Evolutionary conservation across 37 sponge, comb jelly and placozoan genomes (phyloP).

Genomic region (Axinella damicornis): DNA sequence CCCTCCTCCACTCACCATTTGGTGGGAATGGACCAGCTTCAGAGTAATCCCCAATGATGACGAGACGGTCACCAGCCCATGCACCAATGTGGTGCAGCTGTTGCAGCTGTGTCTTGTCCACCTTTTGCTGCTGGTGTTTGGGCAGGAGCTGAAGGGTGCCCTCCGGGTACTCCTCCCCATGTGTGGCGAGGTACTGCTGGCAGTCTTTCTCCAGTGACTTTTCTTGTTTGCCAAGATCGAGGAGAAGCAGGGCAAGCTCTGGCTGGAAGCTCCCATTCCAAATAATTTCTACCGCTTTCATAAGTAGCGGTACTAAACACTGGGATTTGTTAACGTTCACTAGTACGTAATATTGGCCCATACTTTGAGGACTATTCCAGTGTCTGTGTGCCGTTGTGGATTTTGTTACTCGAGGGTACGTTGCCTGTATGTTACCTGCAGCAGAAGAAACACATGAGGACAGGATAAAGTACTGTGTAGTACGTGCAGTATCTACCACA

Average conservation of each 20-base stretch:
- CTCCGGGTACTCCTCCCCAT: neutral
- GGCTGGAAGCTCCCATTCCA: neutral
- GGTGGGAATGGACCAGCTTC: slow-evolving; percentile 20
- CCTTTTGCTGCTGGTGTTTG: neutral
- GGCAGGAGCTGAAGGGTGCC: neutral
- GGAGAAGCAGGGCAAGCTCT: slow-evolving; percentile 8
- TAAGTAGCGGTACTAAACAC: neutral
- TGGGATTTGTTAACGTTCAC: slow-evolving; percentile 10
- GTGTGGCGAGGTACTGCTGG: neutral
- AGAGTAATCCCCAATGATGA: slow-evolving; percentile 34
- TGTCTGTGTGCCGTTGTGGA: too few species aligned
- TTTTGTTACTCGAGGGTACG: too few species aligned
- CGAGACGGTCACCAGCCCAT: slow-evolving; percentile 33
- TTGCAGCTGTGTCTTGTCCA: neutral
- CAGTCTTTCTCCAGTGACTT: neutral
- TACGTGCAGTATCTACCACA: too few species aligned
- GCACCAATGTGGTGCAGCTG: neutral
- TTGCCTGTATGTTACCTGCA: too few species aligned
- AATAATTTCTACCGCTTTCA: neutral
- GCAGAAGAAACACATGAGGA: too few species aligned
- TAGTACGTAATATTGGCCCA: slow-evolving; percentile 33
- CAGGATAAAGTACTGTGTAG: too few species aligned
- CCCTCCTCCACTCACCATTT: slow-evolving; percentile 24
- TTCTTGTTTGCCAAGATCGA: neutral
- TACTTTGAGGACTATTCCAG: too few species aligned